Evolutionary conservation across 2,113 vertebrate species (phyloP).

Genomic region (Gadus chalcogrammus): DNA sequence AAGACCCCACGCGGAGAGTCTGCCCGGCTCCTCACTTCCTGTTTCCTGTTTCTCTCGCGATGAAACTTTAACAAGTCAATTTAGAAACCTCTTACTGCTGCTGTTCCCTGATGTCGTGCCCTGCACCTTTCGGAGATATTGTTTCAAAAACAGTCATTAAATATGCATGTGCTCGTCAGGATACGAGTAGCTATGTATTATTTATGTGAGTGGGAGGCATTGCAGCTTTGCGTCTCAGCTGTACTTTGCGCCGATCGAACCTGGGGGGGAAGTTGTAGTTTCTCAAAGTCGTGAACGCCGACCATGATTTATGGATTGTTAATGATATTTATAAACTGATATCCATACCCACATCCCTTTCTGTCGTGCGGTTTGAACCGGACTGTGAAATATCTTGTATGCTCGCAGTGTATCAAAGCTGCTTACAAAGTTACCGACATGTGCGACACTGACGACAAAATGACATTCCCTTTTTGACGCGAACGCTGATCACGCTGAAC

Average conservation of each 20-base stretch:
- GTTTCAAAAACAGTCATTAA: constrained; percentile 63
- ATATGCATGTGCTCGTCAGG: constrained; percentile 56
- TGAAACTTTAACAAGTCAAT: constrained; percentile 65
- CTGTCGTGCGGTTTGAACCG: too few relatives aligned
- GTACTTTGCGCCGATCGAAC: too few relatives aligned
- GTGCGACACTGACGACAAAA: too few relatives aligned
- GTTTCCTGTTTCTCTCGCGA: constrained; percentile 53
- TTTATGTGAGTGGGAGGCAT: constrained; percentile 45
- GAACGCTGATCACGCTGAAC: too few relatives aligned
- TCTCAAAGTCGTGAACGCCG: too few relatives aligned
- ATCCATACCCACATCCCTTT: too few relatives aligned
- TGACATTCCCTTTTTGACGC: too few relatives aligned
- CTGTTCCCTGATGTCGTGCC: constrained; percentile 40
- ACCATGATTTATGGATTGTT: too few relatives aligned
- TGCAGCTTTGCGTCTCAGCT: constrained; percentile 23
- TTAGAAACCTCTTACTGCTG: constrained; percentile 58
- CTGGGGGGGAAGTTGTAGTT: constrained; percentile 8
- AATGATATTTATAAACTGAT: too few relatives aligned
- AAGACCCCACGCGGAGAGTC: constrained; percentile 17
- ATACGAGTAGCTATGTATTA: constrained; percentile 53
- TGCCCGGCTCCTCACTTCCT: constrained; percentile 44
- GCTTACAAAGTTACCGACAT: too few relatives aligned
- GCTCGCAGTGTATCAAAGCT: too few relatives aligned
- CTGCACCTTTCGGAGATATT: constrained; percentile 50
- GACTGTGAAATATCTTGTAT: too few relatives aligned